Conservation (phyloP, 2,797 vertebrate genomes). For the Helarctos malayanus region DNA sequence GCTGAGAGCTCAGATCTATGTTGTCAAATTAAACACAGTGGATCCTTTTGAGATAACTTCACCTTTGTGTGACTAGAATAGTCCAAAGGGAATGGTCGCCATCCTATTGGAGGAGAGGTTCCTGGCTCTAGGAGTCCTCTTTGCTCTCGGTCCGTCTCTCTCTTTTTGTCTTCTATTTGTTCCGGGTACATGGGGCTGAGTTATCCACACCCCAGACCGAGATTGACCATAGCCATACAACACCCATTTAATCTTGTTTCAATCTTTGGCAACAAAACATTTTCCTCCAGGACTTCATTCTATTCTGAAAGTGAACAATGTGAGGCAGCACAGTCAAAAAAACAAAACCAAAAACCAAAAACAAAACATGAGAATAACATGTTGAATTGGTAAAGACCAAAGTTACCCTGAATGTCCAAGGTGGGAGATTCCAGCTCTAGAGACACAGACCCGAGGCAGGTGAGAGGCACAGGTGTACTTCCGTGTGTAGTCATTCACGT, state of each 20-base stretch:
- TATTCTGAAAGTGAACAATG: neutral
- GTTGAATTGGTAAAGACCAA: neutral
- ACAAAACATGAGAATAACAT: neutral
- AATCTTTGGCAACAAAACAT: neutral
- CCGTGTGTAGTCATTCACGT: neutral
- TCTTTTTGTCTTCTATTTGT: fast-evolving
- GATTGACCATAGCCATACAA: fast-evolving
- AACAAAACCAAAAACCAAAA: neutral
- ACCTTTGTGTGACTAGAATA: neutral
- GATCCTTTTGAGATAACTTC: neutral
- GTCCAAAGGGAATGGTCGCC: fast-evolving
- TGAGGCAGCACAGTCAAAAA: neutral
- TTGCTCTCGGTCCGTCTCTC: neutral
- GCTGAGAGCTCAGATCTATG: neutral
- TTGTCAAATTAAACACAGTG: neutral
- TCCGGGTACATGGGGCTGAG: fast-evolving
- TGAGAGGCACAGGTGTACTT: fast-evolving
- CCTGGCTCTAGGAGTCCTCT: fast-evolving
- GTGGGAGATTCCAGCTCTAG: neutral
- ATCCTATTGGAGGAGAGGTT: neutral
- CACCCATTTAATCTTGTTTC: neutral
- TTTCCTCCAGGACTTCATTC: neutral
- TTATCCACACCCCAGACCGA: fast-evolving
- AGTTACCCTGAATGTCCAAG: neutral
- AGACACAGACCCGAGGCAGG: neutral